phyloP scores from a whole-genome alignment of 2,797 vertebrate genomes.

The Taeniopygia guttata region DNA sequence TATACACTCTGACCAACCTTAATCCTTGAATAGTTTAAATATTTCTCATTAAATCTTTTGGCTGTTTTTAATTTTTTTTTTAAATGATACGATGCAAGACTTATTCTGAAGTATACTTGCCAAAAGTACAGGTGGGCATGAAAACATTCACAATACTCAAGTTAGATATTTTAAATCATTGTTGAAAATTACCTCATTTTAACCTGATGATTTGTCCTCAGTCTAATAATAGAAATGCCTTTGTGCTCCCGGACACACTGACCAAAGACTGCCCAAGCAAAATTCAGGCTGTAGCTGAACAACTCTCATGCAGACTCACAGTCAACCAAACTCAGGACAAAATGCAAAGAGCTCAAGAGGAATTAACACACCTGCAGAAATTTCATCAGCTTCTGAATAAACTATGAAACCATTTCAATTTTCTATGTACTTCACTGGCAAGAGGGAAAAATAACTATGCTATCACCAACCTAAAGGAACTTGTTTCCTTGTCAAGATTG shows the following conservation, averaged over 20 bases:
- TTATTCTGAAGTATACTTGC: not conserved
- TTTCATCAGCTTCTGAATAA: not conserved
- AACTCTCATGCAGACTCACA: not conserved
- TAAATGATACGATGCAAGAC: not conserved
- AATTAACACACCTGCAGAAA: not conserved
- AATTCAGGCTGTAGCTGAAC: not conserved
- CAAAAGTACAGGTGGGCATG: not conserved
- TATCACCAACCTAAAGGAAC: not conserved
- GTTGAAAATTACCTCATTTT: not conserved
- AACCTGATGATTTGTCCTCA: not conserved
- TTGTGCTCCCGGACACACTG: not conserved
- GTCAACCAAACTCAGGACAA: not conserved
- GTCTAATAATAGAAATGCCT: not conserved
- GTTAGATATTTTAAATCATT: not conserved
- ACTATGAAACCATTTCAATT: not conserved
- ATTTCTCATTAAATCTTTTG: not conserved
- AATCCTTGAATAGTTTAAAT: not conserved
- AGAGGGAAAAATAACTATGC: not conserved
- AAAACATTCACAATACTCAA: not conserved
- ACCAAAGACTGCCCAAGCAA: not conserved
- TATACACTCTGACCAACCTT: not conserved
- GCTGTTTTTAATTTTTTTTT: not conserved
- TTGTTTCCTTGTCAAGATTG: not conserved
- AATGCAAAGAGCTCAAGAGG: not conserved
- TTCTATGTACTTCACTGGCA: not conserved